phyloP scores from a whole-genome alignment of 1,140 invertebrate species.

The Drosophila watanabei region DNA sequence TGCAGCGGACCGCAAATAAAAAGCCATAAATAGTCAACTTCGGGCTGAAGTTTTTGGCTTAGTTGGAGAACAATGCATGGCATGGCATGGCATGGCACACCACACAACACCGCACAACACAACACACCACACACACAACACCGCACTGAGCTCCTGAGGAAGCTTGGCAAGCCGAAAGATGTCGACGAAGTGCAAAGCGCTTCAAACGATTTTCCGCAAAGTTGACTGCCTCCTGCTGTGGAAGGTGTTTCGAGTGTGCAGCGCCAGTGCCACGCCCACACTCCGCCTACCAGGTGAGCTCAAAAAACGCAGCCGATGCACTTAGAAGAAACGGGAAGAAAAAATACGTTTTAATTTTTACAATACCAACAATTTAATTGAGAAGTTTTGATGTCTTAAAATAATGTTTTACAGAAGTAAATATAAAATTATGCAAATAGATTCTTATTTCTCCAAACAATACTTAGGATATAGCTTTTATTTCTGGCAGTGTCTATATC shows the following conservation, averaged over 20 bases:
- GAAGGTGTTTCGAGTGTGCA: slow-evolving; percentile 73
- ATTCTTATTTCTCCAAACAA: neutral
- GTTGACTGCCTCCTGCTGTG: slow-evolving; percentile 80
- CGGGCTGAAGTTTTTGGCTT: slow-evolving; percentile 58
- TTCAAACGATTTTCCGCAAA: slow-evolving; percentile 84
- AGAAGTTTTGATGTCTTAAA: no score
- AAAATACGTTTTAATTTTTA: no score
- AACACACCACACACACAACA: slow-evolving; percentile 2
- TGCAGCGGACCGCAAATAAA: slow-evolving; percentile 45
- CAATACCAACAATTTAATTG: no score
- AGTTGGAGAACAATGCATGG: slow-evolving; percentile 64
- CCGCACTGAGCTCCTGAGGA: slow-evolving; percentile 46
- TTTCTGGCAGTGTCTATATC: neutral
- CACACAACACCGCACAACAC: slow-evolving; percentile 3
- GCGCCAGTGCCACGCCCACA: slow-evolving; percentile 29
- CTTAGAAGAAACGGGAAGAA: neutral
- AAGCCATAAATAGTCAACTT: slow-evolving; percentile 59
- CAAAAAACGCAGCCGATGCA: neutral
- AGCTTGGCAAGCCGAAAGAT: slow-evolving; percentile 63
- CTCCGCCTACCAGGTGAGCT: neutral
- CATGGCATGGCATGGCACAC: slow-evolving; percentile 10
- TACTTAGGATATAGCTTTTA: neutral
- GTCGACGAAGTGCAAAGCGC: slow-evolving; percentile 82
- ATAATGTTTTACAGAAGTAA: neutral
- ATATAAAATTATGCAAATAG: neutral